These are phyloP conservation scores for Morpho achilles DNA, from an alignment of 2,888 invertebrate species.

Conservation along the genomic window DNA sequence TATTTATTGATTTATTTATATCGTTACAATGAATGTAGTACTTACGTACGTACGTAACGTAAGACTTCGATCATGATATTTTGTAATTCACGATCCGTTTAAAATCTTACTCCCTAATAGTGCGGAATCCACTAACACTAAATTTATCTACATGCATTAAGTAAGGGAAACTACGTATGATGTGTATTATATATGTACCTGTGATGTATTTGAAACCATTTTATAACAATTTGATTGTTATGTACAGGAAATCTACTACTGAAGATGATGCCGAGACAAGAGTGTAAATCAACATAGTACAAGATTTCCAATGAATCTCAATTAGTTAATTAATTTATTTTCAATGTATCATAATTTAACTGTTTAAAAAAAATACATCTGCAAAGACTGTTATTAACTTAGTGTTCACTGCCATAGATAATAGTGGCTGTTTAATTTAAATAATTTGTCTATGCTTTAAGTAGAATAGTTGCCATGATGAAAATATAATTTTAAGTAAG, in stretches of 20 bases:
- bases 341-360: slow-evolving; percentile 29
- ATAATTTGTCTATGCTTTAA: slow-evolving; percentile 51
- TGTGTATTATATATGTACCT: too few species aligned
- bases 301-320: slow-evolving; percentile 78
- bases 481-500: slow-evolving; percentile 12
- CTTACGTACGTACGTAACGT: too few species aligned
- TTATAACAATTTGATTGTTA: background rate
- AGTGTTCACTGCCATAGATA: slow-evolving; percentile 72
- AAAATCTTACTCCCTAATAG: too few species aligned
- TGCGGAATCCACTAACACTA: too few species aligned
- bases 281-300: slow-evolving; percentile 61
- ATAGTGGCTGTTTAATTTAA: slow-evolving; percentile 40
- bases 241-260: slow-evolving; percentile 75
- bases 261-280: slow-evolving; percentile 76
- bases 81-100: too few species aligned
- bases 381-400: slow-evolving; percentile 66
- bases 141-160: too few species aligned
- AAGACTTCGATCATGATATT: too few species aligned
- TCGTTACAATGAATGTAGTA: too few species aligned
- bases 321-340: slow-evolving; percentile 57
- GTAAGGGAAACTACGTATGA: too few species aligned
- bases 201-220: too few species aligned
- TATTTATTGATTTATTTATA: too few species aligned
- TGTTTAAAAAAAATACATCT: slow-evolving; percentile 32
- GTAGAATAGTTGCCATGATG: slow-evolving; percentile 32